Percentiles rank a stretch among this genome's conserved stretches.
These are phyloP conservation scores for Acanthoscelides obtectus DNA, from an alignment of 2,888 invertebrate genomes.

Conservation along the genomic window DNA sequence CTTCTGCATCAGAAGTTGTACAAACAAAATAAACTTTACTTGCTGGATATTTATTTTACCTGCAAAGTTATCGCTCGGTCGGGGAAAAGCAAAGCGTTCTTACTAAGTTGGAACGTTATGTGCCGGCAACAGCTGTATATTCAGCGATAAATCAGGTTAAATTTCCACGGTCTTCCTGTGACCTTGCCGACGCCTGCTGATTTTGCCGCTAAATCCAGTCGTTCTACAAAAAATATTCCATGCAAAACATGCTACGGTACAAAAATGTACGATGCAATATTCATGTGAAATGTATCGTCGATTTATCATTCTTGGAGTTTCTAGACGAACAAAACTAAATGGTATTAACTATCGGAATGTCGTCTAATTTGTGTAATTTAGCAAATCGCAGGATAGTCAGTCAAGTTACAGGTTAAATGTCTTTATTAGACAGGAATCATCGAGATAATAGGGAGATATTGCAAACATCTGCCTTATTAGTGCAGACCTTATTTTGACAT, in stretches of 20 bases:
- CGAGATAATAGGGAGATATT: too few species aligned
- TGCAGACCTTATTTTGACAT: too few species aligned
- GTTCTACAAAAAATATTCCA: not conserved
- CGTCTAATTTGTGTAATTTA: too few species aligned
- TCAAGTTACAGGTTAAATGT: too few species aligned
- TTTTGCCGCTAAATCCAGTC: not conserved
- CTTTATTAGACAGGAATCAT: too few species aligned
- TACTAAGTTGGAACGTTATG: not conserved
- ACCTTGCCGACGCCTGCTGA: not conserved
- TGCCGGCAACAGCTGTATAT: not conserved
- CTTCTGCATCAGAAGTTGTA: not conserved
- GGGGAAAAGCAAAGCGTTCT: not conserved
- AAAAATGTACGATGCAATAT: not conserved
- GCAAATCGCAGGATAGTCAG: too few species aligned
- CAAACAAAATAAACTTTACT: not conserved
- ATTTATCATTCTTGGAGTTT: too few species aligned
- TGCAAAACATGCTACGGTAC: not conserved
- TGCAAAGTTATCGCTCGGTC: not conserved
- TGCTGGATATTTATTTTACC: not conserved
- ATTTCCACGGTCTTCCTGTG: not conserved
- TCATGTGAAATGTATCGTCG: not conserved
- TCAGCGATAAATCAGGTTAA: not conserved
- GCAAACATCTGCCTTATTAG: too few species aligned
- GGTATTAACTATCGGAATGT: too few species aligned
- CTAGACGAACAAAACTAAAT: too few species aligned